Base-by-base conservation (phyloP, 2,113 vertebrate species). In the Okapia johnstoni region DNA sequence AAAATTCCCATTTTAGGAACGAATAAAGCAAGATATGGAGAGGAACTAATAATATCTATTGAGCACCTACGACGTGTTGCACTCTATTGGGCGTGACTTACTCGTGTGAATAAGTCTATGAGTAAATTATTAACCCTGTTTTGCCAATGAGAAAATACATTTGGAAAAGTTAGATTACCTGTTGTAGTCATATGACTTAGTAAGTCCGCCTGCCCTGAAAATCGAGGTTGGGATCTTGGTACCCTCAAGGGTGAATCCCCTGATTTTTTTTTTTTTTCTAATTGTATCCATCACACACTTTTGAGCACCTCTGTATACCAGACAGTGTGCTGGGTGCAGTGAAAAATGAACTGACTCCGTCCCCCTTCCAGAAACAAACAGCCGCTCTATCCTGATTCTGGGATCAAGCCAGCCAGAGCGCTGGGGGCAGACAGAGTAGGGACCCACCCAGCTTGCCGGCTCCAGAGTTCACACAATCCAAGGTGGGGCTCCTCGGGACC, bases 1-100 rank as follows among this genome's bases (percentile, higher is more conserved):
- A 17, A 46, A 91, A 81, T 83, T 83, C 84, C 55, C 43, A 79
- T 85, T 52, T 98, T 95, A 88, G 66, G 26, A 70, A 80, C 79
- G 90, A 96, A 97, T 66, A 92, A 83, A 87, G 60, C 58, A 97
- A 96, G 90, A 85, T 12, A 1, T n/a, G 73, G 15, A 70, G 43
- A 93, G 30, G 33, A 90, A 46, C 21, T 52, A 84, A 84, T 36
- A 46, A 85, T 43, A 46, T 79, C 43, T 10, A 52, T 5, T 48
- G 61, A 94, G 48, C 17, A 92, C 92, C 89, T 88, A 95, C 85
- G 84, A 52, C 1, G n/a, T 19, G 48, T 73, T n/a, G 23, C 10
- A 16, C 19, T 83, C 88, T 70, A 17, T 61, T 79, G 52, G 63
- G 36, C 26, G 30, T 88, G 48, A 93, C 55, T 88, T 61, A 30